phyloP scores from a whole-genome alignment of 1,140 invertebrate genomes.

The Homarus americanus region DNA sequence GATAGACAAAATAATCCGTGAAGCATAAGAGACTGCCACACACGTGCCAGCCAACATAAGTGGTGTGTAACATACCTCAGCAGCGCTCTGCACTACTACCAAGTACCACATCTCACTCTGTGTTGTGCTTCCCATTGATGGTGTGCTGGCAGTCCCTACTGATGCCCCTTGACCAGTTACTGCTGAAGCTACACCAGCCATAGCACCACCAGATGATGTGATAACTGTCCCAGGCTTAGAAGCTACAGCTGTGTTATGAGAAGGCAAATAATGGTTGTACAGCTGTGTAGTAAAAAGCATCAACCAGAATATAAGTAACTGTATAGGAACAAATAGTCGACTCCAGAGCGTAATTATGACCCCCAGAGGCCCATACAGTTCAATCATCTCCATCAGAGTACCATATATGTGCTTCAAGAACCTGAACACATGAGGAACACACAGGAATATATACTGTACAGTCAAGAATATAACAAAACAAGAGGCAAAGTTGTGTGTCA shows the following conservation, averaged over 20 bases:
- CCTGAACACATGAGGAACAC: slow-evolving; percentile 78
- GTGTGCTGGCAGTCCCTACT: slow-evolving; percentile 10
- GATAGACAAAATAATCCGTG: slow-evolving; percentile 79
- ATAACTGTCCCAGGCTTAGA: slow-evolving; percentile 45
- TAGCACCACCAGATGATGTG: slow-evolving; percentile 30
- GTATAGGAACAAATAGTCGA: slow-evolving; percentile 79
- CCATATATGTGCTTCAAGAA: slow-evolving; percentile 77
- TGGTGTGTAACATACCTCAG: slow-evolving; percentile 80
- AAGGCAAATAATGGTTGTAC: slow-evolving; percentile 76
- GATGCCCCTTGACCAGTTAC: neutral
- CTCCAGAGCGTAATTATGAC: slow-evolving; percentile 78
- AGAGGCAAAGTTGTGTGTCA: slow-evolving; percentile 80
- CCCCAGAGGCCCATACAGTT: slow-evolving; percentile 78
- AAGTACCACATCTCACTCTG: slow-evolving; percentile 78
- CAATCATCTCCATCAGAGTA: slow-evolving; percentile 75
- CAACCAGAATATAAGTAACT: slow-evolving; percentile 80
- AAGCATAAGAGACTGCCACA: slow-evolving; percentile 80
- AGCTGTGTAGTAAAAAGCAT: slow-evolving; percentile 78
- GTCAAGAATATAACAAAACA: slow-evolving; percentile 79
- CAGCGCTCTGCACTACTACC: slow-evolving; percentile 78
- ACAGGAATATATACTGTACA: slow-evolving; percentile 78
- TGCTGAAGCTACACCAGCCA: slow-evolving; percentile 13
- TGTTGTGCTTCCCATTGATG: slow-evolving; percentile 21
- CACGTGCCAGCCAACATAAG: slow-evolving; percentile 81
- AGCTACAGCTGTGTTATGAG: slow-evolving; percentile 54